Conservation (phyloP, 2,797 vertebrate species). For the Decapterus maruadsi region DNA sequence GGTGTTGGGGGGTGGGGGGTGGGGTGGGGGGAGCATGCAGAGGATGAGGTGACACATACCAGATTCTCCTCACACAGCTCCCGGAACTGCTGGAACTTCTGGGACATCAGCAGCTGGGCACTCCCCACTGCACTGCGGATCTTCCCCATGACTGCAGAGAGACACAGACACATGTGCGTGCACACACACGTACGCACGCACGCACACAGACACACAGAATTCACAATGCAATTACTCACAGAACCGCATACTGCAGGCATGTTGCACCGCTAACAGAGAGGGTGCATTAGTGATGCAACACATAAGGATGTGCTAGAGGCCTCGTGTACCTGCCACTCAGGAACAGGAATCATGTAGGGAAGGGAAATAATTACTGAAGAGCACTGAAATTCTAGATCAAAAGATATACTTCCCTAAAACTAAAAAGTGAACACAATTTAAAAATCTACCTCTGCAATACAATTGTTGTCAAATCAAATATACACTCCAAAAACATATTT, state of each 20-base stretch:
- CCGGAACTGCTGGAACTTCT: conserved; percentile 99
- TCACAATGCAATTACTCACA: conserved; percentile 79
- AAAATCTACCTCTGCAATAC: not conserved
- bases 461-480: not conserved
- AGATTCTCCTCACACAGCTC: conserved; percentile 98
- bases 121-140: conserved; percentile 97
- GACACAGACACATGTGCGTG: conserved; percentile 65
- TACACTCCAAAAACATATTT: not conserved
- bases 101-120: conserved; percentile 97
- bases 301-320: conserved; percentile 13
- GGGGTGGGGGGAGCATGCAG: conserved; percentile 61
- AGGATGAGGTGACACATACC: conserved; percentile 90
- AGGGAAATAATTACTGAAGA: conserved; percentile 30
- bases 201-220: conserved; percentile 42
- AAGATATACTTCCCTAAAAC: not conserved
- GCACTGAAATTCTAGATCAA: not conserved
- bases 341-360: conserved; percentile 11
- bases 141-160: conserved; percentile 92
- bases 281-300: conserved; percentile 65
- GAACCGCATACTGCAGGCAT: conserved; percentile 75
- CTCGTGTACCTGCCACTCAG: conserved; percentile 28
- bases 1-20: not conserved
- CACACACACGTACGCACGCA: conserved; percentile 30
- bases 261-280: conserved; percentile 64
- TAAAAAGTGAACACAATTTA: not conserved